phyloP scores from a whole-genome alignment of 2,113 vertebrate genomes.

The Xiphorhynchus elegans region DNA sequence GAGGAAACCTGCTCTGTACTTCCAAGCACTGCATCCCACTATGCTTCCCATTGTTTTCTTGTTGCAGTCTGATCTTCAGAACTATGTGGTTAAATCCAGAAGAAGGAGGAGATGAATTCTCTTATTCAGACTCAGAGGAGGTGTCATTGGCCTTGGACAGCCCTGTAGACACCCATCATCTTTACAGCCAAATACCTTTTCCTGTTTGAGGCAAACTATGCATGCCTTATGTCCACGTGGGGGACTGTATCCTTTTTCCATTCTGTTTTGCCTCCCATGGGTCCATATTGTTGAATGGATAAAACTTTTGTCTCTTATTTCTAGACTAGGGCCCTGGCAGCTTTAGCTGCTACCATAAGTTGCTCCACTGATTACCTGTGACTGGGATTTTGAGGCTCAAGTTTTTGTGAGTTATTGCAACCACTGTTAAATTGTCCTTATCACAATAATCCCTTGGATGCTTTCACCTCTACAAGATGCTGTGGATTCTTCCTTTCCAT shows the following conservation, averaged over 20 bases:
- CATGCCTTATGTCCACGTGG: accelerated
- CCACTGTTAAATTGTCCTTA: not conserved
- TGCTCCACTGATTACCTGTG: not conserved
- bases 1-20: not conserved
- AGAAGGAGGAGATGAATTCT: not conserved
- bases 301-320: not conserved
- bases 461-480: accelerated
- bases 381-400: not conserved
- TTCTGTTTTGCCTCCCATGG: not conserved
- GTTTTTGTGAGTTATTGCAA: not conserved
- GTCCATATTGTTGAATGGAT: not conserved
- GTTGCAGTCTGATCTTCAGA: not conserved
- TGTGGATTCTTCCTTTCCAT: not conserved
- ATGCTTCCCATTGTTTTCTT: not conserved
- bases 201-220: not conserved
- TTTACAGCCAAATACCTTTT: not conserved
- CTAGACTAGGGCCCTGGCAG: not conserved
- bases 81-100: not conserved
- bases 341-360: not conserved
- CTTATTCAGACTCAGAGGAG: not conserved
- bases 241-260: not conserved
- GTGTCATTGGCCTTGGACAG: too few species aligned
- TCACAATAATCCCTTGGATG: not conserved
- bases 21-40: accelerated
- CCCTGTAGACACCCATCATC: not conserved